A percentile compares a stretch with the other conserved stretches of the same genome.
These are phyloP conservation scores for Myripristis murdjan DNA, from an alignment of 2,797 vertebrate species.

Conservation along the genomic window DNA sequence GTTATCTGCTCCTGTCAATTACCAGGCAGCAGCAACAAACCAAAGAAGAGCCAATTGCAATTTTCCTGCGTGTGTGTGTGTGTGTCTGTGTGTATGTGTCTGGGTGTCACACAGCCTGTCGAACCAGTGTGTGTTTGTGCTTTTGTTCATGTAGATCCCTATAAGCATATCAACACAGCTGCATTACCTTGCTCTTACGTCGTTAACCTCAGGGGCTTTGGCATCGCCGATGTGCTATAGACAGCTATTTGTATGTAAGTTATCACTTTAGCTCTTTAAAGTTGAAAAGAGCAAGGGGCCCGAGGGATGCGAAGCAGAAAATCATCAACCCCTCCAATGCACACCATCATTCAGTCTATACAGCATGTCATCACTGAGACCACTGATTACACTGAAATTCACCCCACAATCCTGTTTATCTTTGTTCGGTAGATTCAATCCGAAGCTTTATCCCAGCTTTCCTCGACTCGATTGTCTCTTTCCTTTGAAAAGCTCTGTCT, in stretches of 20 bases:
- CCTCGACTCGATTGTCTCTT: not conserved
- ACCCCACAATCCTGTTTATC: constrained; percentile 22
- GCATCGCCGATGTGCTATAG: constrained; percentile 1
- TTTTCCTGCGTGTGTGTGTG: constrained; percentile 45
- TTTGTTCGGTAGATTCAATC: not conserved
- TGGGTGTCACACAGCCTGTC: constrained; percentile 36
- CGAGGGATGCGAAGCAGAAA: constrained; percentile 56
- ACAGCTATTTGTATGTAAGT: constrained; percentile 58
- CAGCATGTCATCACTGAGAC: constrained; percentile 47
- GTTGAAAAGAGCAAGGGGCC: constrained; percentile 58
- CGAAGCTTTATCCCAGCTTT: not conserved
- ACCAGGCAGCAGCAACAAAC: constrained; percentile 42
- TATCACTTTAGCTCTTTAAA: constrained; percentile 65
- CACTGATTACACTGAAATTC: constrained; percentile 44
- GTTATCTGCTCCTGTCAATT: constrained; percentile 52
- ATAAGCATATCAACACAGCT: constrained; percentile 44
- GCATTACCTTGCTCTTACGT: constrained; percentile 45
- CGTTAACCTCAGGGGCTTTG: constrained; percentile 41
- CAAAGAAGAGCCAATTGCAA: constrained; percentile 42
- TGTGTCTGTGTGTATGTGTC: constrained; percentile 2
- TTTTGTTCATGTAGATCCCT: constrained; percentile 25
- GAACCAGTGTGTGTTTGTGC: constrained; percentile 16
- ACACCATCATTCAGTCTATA: constrained; percentile 29
- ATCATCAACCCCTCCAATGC: constrained; percentile 47
- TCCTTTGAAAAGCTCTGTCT: constrained; percentile 7